Evolutionary conservation across 2,888 invertebrate genomes (phyloP), one percentile per base, ranked within the genome.

Genomic region (Tholera decimalis): DNA sequence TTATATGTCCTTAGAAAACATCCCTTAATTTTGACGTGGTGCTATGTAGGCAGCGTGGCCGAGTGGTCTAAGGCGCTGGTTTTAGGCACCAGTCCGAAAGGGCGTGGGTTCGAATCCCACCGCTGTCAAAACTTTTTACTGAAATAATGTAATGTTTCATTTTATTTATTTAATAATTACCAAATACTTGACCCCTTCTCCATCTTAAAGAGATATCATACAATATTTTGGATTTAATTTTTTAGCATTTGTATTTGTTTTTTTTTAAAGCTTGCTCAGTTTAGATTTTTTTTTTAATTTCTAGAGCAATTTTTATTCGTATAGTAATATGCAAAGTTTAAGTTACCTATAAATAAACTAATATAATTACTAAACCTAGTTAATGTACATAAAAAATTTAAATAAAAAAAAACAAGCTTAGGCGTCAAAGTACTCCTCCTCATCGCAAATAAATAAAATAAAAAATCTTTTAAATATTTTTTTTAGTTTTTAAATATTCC

Each of bases 41-140:
- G 0, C 0, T 0, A 15, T 46, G 44, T 54, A 80, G 96, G 96
- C 96, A 96, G 96, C 96, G 96, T 96, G 96, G 96, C 96, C 96
- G 96, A 96, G 96, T 96, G 96, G 96, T 96, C 96, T 96, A 96
- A 96, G 96, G 97, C 96, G 96, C 96, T 96, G 96, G 96, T 96
- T 96, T 96, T 96, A 96, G 96, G 96, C 96, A 96, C 96, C 96
- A 96, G 96, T 96, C 96, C 96, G 96, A 96, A 96, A 96, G 96
- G 96, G 96, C 96, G 96, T 96, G 96, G 96, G 96, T 96, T 96
- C 96, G 96, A 96, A 96, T 96, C 96, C 96, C 96, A 96, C 96
- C 96, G 95, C 95, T 96, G 95, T 95, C 95, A 95, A 50, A 90
- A 0, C 47, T 76, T 84, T 89, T 93, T 92, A 47, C 18, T n/a